phyloP scores from a whole-genome alignment of 1,140 invertebrate species.

The Drosophila subobscura region DNA sequence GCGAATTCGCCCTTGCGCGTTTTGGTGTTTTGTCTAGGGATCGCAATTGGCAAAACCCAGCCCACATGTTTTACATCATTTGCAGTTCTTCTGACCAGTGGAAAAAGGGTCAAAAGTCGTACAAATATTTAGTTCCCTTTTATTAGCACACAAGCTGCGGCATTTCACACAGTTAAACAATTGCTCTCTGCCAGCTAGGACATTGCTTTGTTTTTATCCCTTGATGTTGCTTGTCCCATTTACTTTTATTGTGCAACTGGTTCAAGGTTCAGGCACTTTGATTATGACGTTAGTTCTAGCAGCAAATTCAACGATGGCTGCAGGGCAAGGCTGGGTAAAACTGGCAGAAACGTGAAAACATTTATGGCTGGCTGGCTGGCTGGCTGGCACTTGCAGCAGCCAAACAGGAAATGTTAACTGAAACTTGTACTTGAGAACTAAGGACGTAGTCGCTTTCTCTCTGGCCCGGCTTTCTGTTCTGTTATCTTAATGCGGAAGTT shows the following conservation, averaged over 20 bases:
- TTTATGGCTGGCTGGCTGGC: conserved; percentile 24
- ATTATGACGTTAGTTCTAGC: conserved; percentile 50
- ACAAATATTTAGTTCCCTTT: conserved; percentile 60
- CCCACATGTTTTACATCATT: too few species aligned
- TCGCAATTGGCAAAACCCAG: too few species aligned
- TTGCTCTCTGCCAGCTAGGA: conserved; percentile 50
- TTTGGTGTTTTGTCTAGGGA: too few species aligned
- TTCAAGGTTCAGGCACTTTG: conserved; percentile 59
- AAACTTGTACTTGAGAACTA: conserved; percentile 22
- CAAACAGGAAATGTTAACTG: conserved; percentile 40
- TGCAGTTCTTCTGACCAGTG: too few species aligned
- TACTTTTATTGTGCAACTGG: conserved; percentile 62
- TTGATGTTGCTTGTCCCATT: conserved; percentile 34
- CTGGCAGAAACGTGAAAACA: conserved; percentile 1
- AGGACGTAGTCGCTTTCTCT: conserved; percentile 44
- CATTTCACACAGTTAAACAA: conserved; percentile 62
- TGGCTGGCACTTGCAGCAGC: conserved; percentile 46
- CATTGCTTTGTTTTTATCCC: conserved; percentile 8
- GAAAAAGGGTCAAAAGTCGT: conserved; percentile 48
- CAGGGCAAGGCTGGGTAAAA: conserved; percentile 17
- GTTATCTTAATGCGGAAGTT: conserved; percentile 66
- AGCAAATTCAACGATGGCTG: conserved; percentile 9
- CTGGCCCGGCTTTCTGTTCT: conserved; percentile 36
- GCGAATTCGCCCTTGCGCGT: too few species aligned
- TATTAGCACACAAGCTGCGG: conserved; percentile 61